Conservation (phyloP, 2,113 vertebrate genomes). For the Leuciscus idus region DNA sequence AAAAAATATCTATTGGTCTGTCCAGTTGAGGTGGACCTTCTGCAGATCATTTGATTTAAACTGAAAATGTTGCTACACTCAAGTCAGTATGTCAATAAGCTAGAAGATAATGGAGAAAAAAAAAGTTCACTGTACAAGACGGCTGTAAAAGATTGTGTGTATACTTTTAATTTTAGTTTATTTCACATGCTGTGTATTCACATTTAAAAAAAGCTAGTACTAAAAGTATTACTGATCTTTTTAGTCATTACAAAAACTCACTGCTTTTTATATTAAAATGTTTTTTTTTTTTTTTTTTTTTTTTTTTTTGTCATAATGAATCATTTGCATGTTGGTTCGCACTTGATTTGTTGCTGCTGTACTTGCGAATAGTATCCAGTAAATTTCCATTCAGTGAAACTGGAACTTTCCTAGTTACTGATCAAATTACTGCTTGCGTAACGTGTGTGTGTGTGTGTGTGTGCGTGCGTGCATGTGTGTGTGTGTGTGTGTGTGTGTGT, state of each 20-base stretch:
- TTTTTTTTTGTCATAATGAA: no score
- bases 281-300: not conserved
- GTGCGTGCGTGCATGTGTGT: not conserved
- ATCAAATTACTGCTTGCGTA: constrained; percentile 30
- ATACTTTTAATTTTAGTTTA: no score
- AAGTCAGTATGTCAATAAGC: not conserved
- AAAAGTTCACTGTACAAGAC: no score
- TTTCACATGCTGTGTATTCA: no score
- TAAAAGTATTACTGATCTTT: not conserved
- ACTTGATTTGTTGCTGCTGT: not conserved
- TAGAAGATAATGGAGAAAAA: no score
- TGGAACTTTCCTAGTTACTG: not conserved
- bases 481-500: constrained; percentile 12
- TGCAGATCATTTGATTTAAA: not conserved
- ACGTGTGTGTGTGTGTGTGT: constrained; percentile 11
- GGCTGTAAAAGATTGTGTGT: no score
- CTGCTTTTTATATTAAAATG: not conserved
- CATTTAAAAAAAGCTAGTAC: no score
- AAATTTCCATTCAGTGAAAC: constrained; percentile 37
- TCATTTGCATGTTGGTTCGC: not conserved
- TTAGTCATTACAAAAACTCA: not conserved
- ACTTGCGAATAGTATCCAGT: not conserved
- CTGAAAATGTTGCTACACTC: not conserved
- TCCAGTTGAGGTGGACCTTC: not conserved
- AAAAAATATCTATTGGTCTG: not conserved